Evolutionary conservation across 2,888 invertebrate genomes (phyloP).

Genomic region (Ichneumoninae sp.): DNA sequence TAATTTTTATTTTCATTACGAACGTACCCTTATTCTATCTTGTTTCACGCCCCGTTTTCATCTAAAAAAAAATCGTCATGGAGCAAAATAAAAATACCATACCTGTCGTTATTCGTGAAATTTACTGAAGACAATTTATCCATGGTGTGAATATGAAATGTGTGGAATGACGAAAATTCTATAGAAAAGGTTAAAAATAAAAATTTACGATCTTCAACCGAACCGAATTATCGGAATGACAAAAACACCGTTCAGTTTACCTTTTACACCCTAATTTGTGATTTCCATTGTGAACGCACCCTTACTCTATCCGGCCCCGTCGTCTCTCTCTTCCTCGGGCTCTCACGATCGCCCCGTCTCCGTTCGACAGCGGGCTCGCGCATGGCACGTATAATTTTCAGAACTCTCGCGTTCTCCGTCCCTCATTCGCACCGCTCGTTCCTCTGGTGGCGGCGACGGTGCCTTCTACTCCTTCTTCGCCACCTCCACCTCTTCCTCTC

Average conservation of each 20-base stretch:
- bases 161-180: no score
- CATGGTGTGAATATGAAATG: not conserved
- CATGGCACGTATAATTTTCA: slow-evolving; percentile 82
- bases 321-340: slow-evolving; percentile 67
- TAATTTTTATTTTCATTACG: slow-evolving; percentile 26
- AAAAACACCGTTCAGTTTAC: not conserved
- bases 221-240: not conserved
- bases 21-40: slow-evolving; percentile 47
- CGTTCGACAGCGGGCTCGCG: slow-evolving; percentile 71
- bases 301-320: slow-evolving; percentile 61
- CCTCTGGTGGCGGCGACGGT: slow-evolving; percentile 63
- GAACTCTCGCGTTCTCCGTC: slow-evolving; percentile 70
- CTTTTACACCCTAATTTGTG: slow-evolving; percentile 15
- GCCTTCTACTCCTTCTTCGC: slow-evolving; percentile 63
- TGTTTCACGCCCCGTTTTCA: no score
- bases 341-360: slow-evolving; percentile 63
- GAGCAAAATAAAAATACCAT: not conserved
- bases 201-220: not conserved
- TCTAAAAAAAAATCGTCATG: not conserved
- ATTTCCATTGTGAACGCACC: slow-evolving; percentile 40
- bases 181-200: no score
- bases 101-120: no score
- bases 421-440: slow-evolving; percentile 65
- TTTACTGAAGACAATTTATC: no score
- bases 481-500: slow-evolving; percentile 52